These are phyloP conservation scores for Synchiropus splendidus DNA, from an alignment of 2,113 vertebrate genomes.

Conservation along the genomic window DNA sequence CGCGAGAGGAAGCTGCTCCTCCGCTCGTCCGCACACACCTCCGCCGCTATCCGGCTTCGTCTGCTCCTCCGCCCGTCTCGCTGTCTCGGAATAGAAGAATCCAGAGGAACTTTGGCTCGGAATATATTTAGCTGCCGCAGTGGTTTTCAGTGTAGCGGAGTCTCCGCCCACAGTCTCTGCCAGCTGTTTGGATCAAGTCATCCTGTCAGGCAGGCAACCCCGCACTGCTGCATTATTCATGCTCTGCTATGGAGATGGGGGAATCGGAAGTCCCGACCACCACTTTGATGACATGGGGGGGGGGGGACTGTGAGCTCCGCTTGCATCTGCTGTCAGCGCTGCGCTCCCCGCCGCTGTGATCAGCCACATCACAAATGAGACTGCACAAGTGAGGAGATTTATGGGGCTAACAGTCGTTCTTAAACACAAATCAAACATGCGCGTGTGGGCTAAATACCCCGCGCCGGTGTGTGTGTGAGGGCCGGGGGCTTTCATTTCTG, in stretches of 20 bases:
- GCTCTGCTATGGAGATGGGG: conserved; percentile 41
- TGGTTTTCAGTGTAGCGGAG: conserved; percentile 24
- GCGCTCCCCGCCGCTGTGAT: conserved; percentile 19
- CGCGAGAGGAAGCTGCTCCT: no score
- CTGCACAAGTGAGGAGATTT: conserved; percentile 23
- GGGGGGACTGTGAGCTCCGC: conserved; percentile 20
- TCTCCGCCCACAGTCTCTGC: conserved; percentile 38
- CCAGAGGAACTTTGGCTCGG: not conserved
- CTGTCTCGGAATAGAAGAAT: not conserved
- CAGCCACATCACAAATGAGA: no score
- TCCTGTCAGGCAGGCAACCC: conserved; percentile 54
- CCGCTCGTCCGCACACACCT: no score
- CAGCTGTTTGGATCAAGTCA: conserved; percentile 53
- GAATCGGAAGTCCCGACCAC: conserved; percentile 50
- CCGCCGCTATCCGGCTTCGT: no score
- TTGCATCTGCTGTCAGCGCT: conserved; percentile 34
- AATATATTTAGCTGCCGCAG: conserved; percentile 39
- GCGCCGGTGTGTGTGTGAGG: conserved; percentile 1
- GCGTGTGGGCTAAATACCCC: conserved; percentile 3
- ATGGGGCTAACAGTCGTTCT: conserved; percentile 8
- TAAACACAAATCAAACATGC: not conserved
- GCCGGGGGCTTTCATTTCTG: conserved; percentile 13
- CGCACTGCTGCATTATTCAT: conserved; percentile 59
- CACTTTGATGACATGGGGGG: conserved; percentile 34
- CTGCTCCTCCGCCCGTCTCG: no score